Base-by-base conservation (phyloP, 35 echinoderm and acorn worm species). In the Patiria miniata region DNA sequence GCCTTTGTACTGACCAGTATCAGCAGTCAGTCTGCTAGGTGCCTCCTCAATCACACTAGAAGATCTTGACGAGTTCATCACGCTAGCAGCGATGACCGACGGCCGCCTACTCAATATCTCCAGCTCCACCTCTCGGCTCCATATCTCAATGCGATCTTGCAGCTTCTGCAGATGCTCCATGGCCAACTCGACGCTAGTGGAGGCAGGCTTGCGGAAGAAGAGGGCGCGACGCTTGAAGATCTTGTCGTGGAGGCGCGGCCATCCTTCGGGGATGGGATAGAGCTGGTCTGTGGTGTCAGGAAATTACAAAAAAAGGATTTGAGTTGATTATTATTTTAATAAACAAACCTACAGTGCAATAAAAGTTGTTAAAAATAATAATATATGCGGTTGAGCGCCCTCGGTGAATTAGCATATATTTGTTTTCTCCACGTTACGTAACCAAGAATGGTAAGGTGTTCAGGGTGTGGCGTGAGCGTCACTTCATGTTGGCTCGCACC, bases 141-240 rank as follows among this genome's bases (percentile, higher is more conserved):
- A 99, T n/a, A 83, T 93, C 83, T 99, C 96, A 39, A 99, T 85
- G 32, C 89, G 89, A 53, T 99, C 93, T 79, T 99, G 96, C 23
- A 99, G 86, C 57, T 92, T 60, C 55, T 92, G 89, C 2, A 99
- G 92, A 53, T 99, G 93, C 40, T 95, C 92, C 7, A 88, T 51
- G 4, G 89, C 96, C 79, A 88, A 94, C 52, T 80, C 85, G 21
- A 99, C 86, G 59, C 87, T 99, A 7, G 90, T 82, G 26, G 89
- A 87, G 51, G 78, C 77, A 6, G 96, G 93, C 80, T 99, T 99
- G 19, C 89, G 89, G 59, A 99, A 99, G 83, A 89, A 99, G 38
- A 99, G 68, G 9, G 90, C 86, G 60, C 89, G 78, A n/a, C 90
- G 39, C 61, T 80, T 88, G 60, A 99, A 99, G 21, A 99, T 87